Evolutionary conservation across 2,113 vertebrate genomes (phyloP).

Genomic region (Cyprinus carpio): DNA sequence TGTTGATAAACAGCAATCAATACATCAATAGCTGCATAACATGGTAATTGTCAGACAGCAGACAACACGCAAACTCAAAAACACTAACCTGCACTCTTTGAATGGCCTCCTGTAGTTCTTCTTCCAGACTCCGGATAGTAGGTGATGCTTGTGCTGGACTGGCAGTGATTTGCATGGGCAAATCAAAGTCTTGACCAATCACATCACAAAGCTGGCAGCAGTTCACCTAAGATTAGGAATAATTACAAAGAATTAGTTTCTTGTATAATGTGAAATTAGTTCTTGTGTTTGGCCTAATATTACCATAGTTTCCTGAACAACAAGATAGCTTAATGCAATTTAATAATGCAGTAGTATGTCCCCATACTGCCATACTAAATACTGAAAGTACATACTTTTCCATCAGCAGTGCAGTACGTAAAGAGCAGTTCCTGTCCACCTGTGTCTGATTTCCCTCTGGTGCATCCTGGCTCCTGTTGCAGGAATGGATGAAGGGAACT

Average conservation of each 20-base stretch:
- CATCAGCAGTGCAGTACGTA: slow-evolving; percentile 40
- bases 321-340: neutral
- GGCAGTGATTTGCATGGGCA: slow-evolving; percentile 84
- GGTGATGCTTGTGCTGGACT: slow-evolving; percentile 74
- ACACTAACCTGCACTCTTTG: slow-evolving; percentile 83
- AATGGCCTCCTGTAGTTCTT: slow-evolving; percentile 89
- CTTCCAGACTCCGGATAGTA: slow-evolving; percentile 79
- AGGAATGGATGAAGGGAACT: slow-evolving; percentile 78
- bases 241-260: neutral
- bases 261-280: neutral
- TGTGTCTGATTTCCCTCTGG: slow-evolving; percentile 59
- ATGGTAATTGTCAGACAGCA: neutral
- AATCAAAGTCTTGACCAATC: slow-evolving; percentile 80
- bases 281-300: neutral
- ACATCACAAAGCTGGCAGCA: slow-evolving; percentile 76
- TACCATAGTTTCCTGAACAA: neutral
- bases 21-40: slow-evolving; percentile 14
- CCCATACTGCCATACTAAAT: neutral
- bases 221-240: slow-evolving; percentile 67
- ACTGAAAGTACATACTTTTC: slow-evolving; percentile 12
- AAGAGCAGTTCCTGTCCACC: slow-evolving; percentile 68
- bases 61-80: neutral
- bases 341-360: neutral
- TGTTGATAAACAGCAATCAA: slow-evolving; percentile 20
- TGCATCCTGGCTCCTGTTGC: slow-evolving; percentile 77